Evolutionary conservation across 2,113 vertebrate genomes (phyloP).

Genomic region (Daubentonia madagascariensis): DNA sequence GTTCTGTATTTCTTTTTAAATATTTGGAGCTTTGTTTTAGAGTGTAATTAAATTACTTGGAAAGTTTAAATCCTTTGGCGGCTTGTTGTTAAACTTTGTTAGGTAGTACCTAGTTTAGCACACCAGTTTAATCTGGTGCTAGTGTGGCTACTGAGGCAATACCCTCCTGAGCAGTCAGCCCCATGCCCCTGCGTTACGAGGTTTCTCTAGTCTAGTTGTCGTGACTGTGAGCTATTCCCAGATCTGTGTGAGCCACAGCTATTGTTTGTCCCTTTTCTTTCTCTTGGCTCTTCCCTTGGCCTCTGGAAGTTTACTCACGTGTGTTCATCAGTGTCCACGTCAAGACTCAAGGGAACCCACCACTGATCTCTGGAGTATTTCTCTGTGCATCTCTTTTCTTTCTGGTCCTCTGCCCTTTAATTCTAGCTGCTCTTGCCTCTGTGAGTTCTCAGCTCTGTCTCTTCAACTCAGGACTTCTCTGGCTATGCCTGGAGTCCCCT

Average conservation of each 20-base stretch:
- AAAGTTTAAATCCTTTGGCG: background rate
- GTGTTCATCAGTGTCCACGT: background rate
- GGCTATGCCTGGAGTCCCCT: background rate
- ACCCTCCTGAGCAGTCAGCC: background rate
- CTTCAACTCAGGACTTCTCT: background rate
- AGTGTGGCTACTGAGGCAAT: rapidly evolving
- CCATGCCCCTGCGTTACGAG: too few relatives aligned
- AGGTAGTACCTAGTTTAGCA: background rate
- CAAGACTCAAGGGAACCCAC: background rate
- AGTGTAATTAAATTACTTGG: background rate
- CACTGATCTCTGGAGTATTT: background rate
- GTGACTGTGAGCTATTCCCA: background rate
- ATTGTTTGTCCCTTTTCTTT: background rate
- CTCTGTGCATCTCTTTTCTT: background rate
- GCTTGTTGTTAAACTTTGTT: background rate
- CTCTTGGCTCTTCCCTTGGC: background rate
- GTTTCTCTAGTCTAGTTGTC: background rate
- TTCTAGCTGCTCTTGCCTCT: background rate
- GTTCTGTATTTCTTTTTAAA: background rate
- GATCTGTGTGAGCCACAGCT: background rate
- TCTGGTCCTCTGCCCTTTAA: background rate
- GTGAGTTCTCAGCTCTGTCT: background rate
- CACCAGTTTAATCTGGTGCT: background rate
- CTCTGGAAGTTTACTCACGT: background rate
- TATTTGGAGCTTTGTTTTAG: background rate